phyloP scores from a whole-genome alignment of 92 coral and sea anemone genomes.

The Micromussa lordhowensis region DNA sequence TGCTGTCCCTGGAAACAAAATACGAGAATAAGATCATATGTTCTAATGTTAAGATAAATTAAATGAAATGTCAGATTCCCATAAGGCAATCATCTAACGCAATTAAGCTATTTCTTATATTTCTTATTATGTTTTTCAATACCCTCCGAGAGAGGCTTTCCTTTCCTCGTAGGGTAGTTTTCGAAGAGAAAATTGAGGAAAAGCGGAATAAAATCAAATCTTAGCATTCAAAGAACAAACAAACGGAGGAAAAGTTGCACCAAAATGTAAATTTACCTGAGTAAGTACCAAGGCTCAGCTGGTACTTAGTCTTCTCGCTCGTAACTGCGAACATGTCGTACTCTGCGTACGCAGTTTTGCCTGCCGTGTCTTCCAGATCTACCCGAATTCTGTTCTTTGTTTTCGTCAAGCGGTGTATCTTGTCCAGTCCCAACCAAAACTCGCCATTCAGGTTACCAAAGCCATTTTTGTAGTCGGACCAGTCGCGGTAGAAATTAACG shows the following conservation, averaged over 20 bases:
- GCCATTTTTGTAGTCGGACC: constrained; percentile 66
- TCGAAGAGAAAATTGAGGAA: no score
- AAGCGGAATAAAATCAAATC: neutral
- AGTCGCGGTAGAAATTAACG: constrained; percentile 73
- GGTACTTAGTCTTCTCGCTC: constrained; percentile 36
- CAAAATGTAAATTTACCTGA: constrained; percentile 19
- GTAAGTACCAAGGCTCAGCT: constrained; percentile 54
- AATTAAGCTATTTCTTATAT: no score
- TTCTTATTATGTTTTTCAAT: no score
- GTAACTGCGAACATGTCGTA: constrained; percentile 61
- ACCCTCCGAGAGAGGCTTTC: no score
- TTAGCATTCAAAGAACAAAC: neutral
- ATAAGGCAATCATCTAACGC: no score
- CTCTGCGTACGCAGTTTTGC: constrained; percentile 56
- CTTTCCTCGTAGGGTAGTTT: no score
- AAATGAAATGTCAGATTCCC: no score
- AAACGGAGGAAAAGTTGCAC: no score
- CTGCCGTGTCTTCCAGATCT: constrained; percentile 56
- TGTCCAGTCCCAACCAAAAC: constrained; percentile 56
- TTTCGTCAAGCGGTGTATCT: constrained; percentile 40
- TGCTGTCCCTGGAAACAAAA: constrained; percentile 13
- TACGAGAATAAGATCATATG: neutral
- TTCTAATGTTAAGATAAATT: neutral
- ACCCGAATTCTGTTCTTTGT: constrained; percentile 42
- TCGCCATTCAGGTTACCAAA: constrained; percentile 50